Percentiles rank a stretch among this genome's conserved stretches.
Evolutionary conservation across 2,888 invertebrate species (phyloP).

Genomic region (Tryphoninae sp.): DNA sequence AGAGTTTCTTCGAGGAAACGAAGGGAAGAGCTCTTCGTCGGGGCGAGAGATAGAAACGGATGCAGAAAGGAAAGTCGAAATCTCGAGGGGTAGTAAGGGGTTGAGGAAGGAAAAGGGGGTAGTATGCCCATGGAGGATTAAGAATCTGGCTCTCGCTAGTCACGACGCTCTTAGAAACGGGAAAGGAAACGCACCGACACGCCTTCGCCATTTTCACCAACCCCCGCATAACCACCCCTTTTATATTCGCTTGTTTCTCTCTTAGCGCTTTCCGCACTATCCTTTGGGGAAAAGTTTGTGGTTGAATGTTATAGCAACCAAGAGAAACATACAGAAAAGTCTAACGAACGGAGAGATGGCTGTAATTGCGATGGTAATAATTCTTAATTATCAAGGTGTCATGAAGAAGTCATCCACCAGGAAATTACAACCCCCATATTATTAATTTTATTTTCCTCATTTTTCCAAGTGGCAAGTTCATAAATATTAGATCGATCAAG

Average conservation of each 20-base stretch:
- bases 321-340: background rate
- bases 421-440: too few species aligned
- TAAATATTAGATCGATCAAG: too few species aligned
- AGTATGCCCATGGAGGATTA: conserved; percentile 40
- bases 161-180: conserved; percentile 35
- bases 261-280: conserved; percentile 22
- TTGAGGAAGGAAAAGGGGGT: background rate
- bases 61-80: conserved; percentile 44
- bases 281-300: conserved; percentile 17
- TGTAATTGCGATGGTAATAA: conserved; percentile 43
- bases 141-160: conserved; percentile 1
- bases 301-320: conserved; percentile 3
- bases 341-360: background rate
- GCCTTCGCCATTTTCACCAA: conserved; percentile 55
- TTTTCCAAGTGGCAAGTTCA: too few species aligned
- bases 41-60: conserved; percentile 15
- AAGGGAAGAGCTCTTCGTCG: conserved; percentile 18
- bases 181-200: conserved; percentile 54
- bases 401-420: too few species aligned
- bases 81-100: background rate
- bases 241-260: conserved; percentile 28
- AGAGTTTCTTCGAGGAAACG: conserved; percentile 47
- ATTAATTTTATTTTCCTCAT: too few species aligned
- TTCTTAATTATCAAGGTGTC: conserved; percentile 48
- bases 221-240: conserved; percentile 15